Evolutionary conservation across 2,797 vertebrate species (phyloP).

Genomic region (Jordanella pulchra): DNA sequence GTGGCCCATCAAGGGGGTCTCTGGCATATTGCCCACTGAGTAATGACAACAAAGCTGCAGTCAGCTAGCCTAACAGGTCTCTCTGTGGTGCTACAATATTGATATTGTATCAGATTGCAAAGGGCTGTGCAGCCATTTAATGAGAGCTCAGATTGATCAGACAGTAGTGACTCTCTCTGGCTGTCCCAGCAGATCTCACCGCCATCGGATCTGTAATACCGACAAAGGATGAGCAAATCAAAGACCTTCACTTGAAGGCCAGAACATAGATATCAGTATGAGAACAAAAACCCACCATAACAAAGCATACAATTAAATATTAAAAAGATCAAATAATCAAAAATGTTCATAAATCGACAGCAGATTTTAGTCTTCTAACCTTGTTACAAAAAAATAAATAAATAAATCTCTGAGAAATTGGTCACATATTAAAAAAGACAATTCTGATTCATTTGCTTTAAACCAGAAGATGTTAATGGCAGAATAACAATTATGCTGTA

Average conservation of each 20-base stretch:
- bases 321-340: background rate
- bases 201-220: conserved; percentile 34
- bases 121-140: conserved; percentile 79
- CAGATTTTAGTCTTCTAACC: background rate
- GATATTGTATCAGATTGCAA: conserved; percentile 80
- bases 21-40: conserved; percentile 60
- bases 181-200: conserved; percentile 49
- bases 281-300: background rate
- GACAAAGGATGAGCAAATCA: conserved; percentile 5
- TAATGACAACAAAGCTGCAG: conserved; percentile 70
- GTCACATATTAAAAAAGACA: background rate
- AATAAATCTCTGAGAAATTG: background rate
- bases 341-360: background rate
- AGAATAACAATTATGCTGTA: background rate
- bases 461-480: background rate
- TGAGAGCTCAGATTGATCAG: conserved; percentile 84
- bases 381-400: background rate
- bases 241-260: conserved; percentile 6
- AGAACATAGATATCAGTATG: background rate
- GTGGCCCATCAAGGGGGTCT: conserved; percentile 67
- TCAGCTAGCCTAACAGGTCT: conserved; percentile 65
- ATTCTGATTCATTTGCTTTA: background rate
- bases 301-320: conserved; percentile 4
- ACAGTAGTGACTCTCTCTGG: conserved; percentile 66
- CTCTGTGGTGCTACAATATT: conserved; percentile 75